Percentiles rank a stretch among this genome's conserved stretches.
These are phyloP conservation scores for Rhynchomys soricoides DNA, from an alignment of 2,113 vertebrate species.

Conservation along the genomic window DNA sequence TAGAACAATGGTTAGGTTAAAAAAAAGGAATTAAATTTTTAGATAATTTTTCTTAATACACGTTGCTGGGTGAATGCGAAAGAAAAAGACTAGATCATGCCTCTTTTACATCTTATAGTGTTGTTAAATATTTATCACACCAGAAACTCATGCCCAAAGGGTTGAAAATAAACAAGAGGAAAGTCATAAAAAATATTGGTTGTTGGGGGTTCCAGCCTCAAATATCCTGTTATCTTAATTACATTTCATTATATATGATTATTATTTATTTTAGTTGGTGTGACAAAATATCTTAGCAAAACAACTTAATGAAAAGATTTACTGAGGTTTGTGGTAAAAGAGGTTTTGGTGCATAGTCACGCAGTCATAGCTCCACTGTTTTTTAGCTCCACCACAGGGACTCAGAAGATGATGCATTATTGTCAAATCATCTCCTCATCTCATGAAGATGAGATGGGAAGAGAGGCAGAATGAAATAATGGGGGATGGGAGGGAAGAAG, in stretches of 20 bases:
- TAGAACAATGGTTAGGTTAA: background rate
- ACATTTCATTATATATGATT: background rate
- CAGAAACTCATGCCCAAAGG: background rate
- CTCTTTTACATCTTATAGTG: background rate
- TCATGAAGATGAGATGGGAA: background rate
- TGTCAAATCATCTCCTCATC: background rate
- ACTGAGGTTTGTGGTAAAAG: background rate
- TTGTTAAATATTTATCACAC: background rate
- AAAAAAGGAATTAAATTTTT: constrained; percentile 25
- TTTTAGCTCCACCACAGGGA: too few relatives aligned
- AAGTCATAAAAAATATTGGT: background rate
- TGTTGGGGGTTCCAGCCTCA: background rate
- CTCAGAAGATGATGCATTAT: background rate
- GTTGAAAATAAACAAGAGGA: background rate
- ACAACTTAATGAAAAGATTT: background rate
- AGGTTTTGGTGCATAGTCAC: background rate
- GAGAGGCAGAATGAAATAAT: background rate
- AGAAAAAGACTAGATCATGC: background rate
- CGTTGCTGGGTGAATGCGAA: background rate
- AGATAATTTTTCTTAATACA: background rate
- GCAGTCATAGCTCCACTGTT: too few relatives aligned
- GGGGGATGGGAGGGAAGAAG: too few relatives aligned
- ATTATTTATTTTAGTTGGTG: background rate
- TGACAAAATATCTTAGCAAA: background rate
- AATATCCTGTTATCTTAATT: background rate